Evolutionary conservation across 2,888 invertebrate genomes (phyloP).

Genomic region (Cabera pusaria): DNA sequence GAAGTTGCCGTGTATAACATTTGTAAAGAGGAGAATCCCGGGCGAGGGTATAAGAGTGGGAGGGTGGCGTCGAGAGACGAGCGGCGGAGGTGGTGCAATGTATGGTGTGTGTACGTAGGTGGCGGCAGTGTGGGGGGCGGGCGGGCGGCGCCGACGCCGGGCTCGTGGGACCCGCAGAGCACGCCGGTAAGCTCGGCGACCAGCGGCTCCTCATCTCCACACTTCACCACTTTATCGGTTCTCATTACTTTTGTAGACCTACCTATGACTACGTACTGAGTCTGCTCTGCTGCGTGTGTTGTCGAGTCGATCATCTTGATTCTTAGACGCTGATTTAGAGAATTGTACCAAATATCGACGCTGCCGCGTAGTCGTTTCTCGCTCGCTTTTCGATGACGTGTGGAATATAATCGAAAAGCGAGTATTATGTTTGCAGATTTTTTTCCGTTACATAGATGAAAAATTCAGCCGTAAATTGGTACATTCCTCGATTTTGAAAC

Average conservation of each 20-base stretch:
- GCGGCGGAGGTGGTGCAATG: constrained; percentile 41
- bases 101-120: constrained; percentile 78
- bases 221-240: constrained; percentile 73
- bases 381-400: constrained; percentile 12
- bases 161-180: constrained; percentile 70
- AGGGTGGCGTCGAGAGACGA: not conserved
- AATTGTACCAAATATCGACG: constrained; percentile 72
- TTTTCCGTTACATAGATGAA: not conserved
- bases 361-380: constrained; percentile 16
- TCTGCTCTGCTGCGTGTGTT: constrained; percentile 82
- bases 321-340: constrained; percentile 71
- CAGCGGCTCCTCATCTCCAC: constrained; percentile 63
- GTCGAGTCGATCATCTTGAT: constrained; percentile 72
- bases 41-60: not conserved
- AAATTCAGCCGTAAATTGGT: constrained; percentile 47
- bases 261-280: constrained; percentile 71
- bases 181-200: constrained; percentile 76
- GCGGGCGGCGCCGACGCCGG: constrained; percentile 63
- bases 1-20: no score
- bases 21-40: no score
- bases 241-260: constrained; percentile 74
- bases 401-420: constrained; percentile 12
- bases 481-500: constrained; percentile 66
- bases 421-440: not conserved
- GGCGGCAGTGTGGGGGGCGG: constrained; percentile 74